Base-by-base conservation (phyloP, 2,113 vertebrate genomes). In the Triplophysa rosa region DNA sequence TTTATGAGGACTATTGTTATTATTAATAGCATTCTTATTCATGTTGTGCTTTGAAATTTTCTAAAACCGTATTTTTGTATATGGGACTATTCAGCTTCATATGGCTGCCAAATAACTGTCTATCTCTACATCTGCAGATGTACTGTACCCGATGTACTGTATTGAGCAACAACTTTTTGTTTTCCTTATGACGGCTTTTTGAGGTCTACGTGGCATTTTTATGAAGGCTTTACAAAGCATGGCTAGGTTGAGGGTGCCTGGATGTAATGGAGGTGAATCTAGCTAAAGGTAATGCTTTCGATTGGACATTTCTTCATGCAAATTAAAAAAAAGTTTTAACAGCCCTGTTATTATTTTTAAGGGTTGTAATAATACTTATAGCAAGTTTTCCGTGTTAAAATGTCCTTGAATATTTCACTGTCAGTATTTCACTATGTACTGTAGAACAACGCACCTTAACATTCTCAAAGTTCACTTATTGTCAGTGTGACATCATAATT, bases 61-160 rank as follows among this genome's bases (percentile, higher is more conserved):
- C 79, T 81, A 82, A 42, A 86, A 40, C 65, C 84, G 74, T 91
- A 87, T 91, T 92, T 91, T 92, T 91, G 78, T 90, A 92, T 84
- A 81, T 89, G 78, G 84, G n/a, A 87, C 80, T 67, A 83, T 82
- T 85, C 87, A 87, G 83, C 87, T 87, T 76, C 58, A 84, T 52
- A 69, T 65, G 78, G 88, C 91, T 89, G 92, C 92, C 92, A 93
- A 93, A 93, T 82, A 75, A 78, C 79, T 59, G 74, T 85, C 74
- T 67, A 80, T 79, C 47, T 63, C 11, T 62, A 83, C 75, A 49
- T 69, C 68, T 58, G 59, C 52, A 58, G 84, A 83, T 81, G 78
- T 82, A 77, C 66, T 78, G 76, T 78, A 73, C 74, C 49, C 52
- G 59, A 56, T 62, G 54, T 62, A 52, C 66, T 70, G 54, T 70